Evolutionary conservation across 2,888 invertebrate genomes (phyloP), one percentile per base, ranked within the genome.

Genomic region (Phortica magna): DNA sequence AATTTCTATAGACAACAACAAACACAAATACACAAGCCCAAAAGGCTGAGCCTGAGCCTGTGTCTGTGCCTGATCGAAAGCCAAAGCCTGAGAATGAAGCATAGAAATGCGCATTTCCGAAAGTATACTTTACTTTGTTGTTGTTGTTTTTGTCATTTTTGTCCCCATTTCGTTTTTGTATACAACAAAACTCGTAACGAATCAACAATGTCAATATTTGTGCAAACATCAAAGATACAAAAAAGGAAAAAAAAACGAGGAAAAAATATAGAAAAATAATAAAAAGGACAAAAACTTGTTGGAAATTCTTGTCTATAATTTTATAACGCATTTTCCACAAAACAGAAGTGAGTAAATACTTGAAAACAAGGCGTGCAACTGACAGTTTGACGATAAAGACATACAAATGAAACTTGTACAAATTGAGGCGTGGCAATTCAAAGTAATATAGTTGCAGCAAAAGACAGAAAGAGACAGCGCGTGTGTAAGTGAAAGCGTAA

Each of bases 121-220:
- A 48, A 14, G 48, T 14, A 12, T 48, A n/a, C n/a, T n/a, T n/a
- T n/a, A n/a, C n/a, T n/a, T n/a, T n/a, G n/a, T n/a, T n/a, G 2
- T 48, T 3, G 9, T 9, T 48, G 14, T 12, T 14, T 9, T 14
- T 12, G 14, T 48, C 10, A 48, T 19, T 7, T 22, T 61, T 22
- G 10, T 22, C n/a, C 7, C 12, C 10, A 61, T 19, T 61, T 19
- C 61, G 31, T 31, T 31, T 31, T 31, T 31, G 31, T 61, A 61
- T 61, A 22, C 31, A 19, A 61, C 61, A 12, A 9, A 6, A 61
- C 10, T 65, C 19, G 39, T n/a, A 65, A 7, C 41, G 41, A 41
- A 55, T 14, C 53, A 71, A 55, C 53, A 71, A 53, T 71, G 70
- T 55, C 70, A 71, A 71, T 71, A 71, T 71, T 71, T 71, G 70